A percentile compares a stretch with the other conserved stretches of the same genome.
These are phyloP conservation scores for Belgica antarctica DNA, from an alignment of 2,888 invertebrate species.

Conservation along the genomic window DNA sequence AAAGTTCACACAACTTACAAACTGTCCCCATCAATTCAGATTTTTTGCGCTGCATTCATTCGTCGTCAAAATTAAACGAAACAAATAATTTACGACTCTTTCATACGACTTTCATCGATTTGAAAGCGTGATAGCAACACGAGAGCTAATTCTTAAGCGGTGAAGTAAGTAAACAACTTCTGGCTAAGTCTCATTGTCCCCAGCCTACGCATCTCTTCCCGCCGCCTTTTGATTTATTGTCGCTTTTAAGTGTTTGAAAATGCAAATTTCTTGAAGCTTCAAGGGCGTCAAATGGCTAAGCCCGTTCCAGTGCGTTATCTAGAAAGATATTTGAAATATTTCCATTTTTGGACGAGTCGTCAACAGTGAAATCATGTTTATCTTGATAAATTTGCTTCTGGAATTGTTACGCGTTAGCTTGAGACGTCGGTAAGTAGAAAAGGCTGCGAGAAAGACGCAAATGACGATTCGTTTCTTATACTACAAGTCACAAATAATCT, in stretches of 20 bases:
- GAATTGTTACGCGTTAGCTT: constrained; percentile 18
- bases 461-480: not conserved
- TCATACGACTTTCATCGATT: not conserved
- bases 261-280: not conserved
- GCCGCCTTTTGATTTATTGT: constrained; percentile 28
- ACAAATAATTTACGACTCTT: not conserved
- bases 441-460: not conserved
- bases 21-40: too few relatives aligned
- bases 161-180: constrained; percentile 11
- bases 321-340: constrained; percentile 8
- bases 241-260: not conserved
- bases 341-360: constrained; percentile 6
- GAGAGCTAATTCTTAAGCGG: not conserved
- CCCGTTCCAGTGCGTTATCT: not conserved
- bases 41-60: not conserved
- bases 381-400: constrained; percentile 40
- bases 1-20: too few relatives aligned
- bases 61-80: not conserved
- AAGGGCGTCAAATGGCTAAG: not conserved
- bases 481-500: not conserved
- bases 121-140: not conserved
- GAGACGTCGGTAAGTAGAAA: too few relatives aligned
- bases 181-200: too few relatives aligned
- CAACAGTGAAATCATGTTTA: constrained; percentile 27
- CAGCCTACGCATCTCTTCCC: constrained; percentile 1